Evolutionary conservation across 1,140 invertebrate genomes (phyloP).

Genomic region (Cherax quadricarinatus): DNA sequence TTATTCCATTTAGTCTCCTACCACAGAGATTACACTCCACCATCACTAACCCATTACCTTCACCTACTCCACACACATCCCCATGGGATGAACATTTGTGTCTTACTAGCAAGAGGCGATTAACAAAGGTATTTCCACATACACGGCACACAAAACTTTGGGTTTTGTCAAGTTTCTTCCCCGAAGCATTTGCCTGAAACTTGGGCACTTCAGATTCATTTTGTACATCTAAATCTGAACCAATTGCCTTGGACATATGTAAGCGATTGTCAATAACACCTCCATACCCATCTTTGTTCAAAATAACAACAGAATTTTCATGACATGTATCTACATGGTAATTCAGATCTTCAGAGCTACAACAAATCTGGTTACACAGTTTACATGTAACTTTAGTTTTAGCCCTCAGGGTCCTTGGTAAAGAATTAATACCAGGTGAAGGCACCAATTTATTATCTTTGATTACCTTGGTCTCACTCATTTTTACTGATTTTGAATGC

Average conservation of each 20-base stretch:
- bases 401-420: not conserved
- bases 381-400: not conserved
- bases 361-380: not conserved
- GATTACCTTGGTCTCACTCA: not conserved
- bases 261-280: conserved; percentile 25
- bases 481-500: conserved; percentile 22
- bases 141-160: not conserved
- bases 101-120: conserved; percentile 14
- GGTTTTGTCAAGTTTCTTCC: not conserved
- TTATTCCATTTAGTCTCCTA: conserved; percentile 26
- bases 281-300: conserved; percentile 30
- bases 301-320: conserved; percentile 30
- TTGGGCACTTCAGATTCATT: not conserved
- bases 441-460: not conserved
- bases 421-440: not conserved
- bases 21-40: conserved; percentile 56
- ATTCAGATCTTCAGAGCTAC: not conserved
- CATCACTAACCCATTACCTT: conserved; percentile 25
- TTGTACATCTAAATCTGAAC: not conserved
- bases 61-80: not conserved
- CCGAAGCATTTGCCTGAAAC: too few relatives aligned
- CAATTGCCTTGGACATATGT: not conserved
- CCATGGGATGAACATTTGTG: conserved; percentile 32
- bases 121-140: conserved; percentile 21
- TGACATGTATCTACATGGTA: not conserved